These are phyloP conservation scores for Drosophila tropicalis DNA, from an alignment of 1,140 invertebrate genomes.

Conservation along the genomic window DNA sequence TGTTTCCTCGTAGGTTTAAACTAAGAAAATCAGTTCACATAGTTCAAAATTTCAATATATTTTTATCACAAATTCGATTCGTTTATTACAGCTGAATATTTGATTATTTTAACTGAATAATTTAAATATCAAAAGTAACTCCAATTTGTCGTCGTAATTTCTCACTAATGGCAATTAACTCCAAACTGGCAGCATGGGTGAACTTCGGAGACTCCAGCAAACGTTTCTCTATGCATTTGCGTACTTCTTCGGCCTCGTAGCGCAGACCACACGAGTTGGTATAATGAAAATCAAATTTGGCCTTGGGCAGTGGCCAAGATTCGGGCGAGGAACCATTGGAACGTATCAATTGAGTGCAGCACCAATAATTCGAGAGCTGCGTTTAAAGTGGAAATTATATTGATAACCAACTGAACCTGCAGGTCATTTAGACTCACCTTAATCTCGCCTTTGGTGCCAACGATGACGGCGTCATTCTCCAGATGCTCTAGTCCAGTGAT, in stretches of 20 bases:
- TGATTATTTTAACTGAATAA: neutral
- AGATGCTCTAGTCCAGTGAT: constrained; percentile 84
- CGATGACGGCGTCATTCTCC: constrained; percentile 86
- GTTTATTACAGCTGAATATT: too few species aligned
- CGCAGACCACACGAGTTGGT: constrained; percentile 88
- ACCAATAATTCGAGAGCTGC: constrained; percentile 83
- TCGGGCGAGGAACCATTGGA: constrained; percentile 79
- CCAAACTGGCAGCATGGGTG: constrained; percentile 85
- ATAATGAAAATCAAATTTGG: constrained; percentile 85
- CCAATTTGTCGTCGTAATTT: constrained; percentile 87
- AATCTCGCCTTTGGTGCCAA: constrained; percentile 88
- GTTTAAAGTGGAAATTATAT: constrained; percentile 21
- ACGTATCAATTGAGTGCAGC: constrained; percentile 62
- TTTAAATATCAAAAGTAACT: constrained; percentile 83
- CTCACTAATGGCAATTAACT: constrained; percentile 87
- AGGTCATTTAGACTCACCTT: constrained; percentile 81
- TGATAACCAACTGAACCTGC: constrained; percentile 25
- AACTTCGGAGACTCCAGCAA: constrained; percentile 86
- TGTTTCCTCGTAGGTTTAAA: too few species aligned
- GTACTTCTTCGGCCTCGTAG: constrained; percentile 90
- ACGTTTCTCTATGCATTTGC: constrained; percentile 87
- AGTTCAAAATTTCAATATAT: too few species aligned
- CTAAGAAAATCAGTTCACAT: too few species aligned
- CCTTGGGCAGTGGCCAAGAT: constrained; percentile 84
- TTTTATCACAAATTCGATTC: too few species aligned